phyloP scores from a whole-genome alignment of 2,113 vertebrate genomes.

The Pseudolaguvia tuberculata region DNA sequence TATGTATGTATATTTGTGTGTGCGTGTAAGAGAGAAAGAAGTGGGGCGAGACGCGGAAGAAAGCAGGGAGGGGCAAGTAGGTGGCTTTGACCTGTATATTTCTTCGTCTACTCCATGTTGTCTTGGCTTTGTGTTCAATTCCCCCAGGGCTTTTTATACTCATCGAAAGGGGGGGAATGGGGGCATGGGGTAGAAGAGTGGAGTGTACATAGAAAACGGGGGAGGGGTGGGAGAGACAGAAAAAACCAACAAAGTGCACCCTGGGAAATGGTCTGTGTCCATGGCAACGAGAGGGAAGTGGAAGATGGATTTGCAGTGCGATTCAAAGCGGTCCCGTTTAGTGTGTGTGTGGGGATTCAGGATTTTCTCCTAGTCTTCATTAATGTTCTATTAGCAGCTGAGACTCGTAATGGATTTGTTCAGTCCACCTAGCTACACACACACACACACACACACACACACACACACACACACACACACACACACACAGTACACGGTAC shows the following conservation, averaged over 20 bases:
- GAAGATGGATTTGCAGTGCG: slow-evolving; percentile 56
- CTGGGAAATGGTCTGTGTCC: slow-evolving; percentile 58
- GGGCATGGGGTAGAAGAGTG: background rate
- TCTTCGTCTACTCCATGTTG: slow-evolving; percentile 46
- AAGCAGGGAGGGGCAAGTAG: slow-evolving; percentile 8
- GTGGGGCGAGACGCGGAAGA: background rate
- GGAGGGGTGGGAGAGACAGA: background rate
- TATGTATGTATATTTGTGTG: background rate
- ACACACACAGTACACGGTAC: no score
- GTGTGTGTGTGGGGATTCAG: background rate
- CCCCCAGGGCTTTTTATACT: no score
- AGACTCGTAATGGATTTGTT: slow-evolving; percentile 17
- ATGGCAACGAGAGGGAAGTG: slow-evolving; percentile 58
- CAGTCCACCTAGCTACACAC: background rate
- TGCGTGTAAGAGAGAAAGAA: no score
- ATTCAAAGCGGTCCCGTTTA: slow-evolving; percentile 54
- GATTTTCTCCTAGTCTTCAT: slow-evolving; percentile 39
- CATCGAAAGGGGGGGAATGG: background rate
- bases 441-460: slow-evolving; percentile 20
- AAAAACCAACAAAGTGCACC: slow-evolving; percentile 43
- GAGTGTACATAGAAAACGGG: background rate
- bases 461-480: slow-evolving; percentile 4
- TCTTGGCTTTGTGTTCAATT: slow-evolving; percentile 49
- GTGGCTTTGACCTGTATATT: slow-evolving; percentile 46
- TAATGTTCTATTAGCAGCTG: slow-evolving; percentile 47